Percentiles rank a stretch among this genome's conserved stretches.
phyloP scores from a whole-genome alignment of 2,797 vertebrate genomes.

The Gadopsis bispinosus region DNA sequence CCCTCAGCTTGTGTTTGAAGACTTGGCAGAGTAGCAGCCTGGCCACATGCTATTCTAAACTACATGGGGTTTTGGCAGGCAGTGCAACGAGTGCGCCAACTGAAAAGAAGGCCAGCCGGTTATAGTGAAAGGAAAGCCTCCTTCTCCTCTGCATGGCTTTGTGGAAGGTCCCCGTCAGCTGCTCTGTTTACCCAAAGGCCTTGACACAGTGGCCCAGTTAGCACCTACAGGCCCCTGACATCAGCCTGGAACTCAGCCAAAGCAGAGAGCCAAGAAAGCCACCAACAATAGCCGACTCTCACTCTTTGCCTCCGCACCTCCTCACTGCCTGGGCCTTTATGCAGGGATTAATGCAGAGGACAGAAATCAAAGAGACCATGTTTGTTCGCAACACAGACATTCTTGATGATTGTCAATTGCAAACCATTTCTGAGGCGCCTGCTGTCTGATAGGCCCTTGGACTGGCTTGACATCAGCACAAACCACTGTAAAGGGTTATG shows the following conservation, averaged over 20 bases:
- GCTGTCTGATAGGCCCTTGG: neutral
- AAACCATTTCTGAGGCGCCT: neutral
- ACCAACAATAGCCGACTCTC: conserved; percentile 71
- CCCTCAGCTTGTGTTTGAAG: conserved; percentile 59
- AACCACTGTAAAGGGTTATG: neutral
- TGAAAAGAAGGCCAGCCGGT: conserved; percentile 41
- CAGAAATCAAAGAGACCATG: neutral
- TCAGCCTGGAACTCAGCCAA: conserved; percentile 77
- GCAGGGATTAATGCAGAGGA: conserved; percentile 7
- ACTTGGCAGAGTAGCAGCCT: conserved; percentile 70
- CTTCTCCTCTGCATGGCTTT: conserved; percentile 60
- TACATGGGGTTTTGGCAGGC: conserved; percentile 72
- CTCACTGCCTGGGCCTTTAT: conserved; percentile 20
- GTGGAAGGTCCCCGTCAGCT: conserved; percentile 73
- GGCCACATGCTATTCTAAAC: conserved; percentile 70
- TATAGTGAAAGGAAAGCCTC: conserved; percentile 63
- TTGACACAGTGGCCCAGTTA: conserved; percentile 83
- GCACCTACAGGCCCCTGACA: conserved; percentile 70
- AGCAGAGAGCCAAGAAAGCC: conserved; percentile 63
- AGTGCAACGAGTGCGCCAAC: conserved; percentile 33
- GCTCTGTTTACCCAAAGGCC: conserved; percentile 77
- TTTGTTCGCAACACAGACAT: conserved; percentile 7
- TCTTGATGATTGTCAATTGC: conserved; percentile 7
- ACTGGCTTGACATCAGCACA: neutral
- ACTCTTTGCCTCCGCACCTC: conserved; percentile 46